Conservation (phyloP, 2,797 vertebrate species). For the Tamandua tetradactyla region DNA sequence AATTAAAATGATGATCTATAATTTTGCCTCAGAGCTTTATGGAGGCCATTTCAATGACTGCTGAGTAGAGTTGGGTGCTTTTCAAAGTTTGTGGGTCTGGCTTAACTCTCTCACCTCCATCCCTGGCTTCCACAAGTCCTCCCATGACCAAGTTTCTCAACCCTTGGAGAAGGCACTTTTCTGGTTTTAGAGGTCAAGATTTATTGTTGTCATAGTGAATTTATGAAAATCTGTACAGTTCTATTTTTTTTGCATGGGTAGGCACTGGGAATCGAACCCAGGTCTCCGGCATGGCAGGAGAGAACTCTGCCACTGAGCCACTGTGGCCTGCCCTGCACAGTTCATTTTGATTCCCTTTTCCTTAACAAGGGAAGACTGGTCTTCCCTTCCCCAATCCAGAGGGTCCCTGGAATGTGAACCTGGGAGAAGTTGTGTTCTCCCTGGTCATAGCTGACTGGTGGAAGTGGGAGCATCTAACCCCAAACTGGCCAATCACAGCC, state of each 20-base stretch:
- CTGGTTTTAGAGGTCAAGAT: neutral
- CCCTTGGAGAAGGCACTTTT: neutral
- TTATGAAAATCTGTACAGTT: neutral
- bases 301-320: no score
- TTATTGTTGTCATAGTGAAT: rapidly evolving
- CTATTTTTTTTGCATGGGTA: no score
- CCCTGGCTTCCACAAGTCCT: neutral
- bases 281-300: no score
- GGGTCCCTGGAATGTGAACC: neutral
- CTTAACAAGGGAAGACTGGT: neutral
- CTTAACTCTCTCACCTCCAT: neutral
- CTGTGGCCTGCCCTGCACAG: no score
- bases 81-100: neutral
- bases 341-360: neutral
- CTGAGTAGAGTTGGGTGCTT: neutral
- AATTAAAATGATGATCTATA: conserved; percentile 76
- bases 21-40: conserved; percentile 59
- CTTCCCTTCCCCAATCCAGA: no score
- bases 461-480: neutral
- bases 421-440: no score
- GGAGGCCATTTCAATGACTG: conserved; percentile 38
- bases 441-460: neutral
- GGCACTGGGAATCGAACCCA: no score
- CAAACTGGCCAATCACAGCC: neutral
- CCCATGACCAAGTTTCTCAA: neutral